phyloP scores from a whole-genome alignment of 2,797 vertebrate species.

The Hydrocynus forskahlii region DNA sequence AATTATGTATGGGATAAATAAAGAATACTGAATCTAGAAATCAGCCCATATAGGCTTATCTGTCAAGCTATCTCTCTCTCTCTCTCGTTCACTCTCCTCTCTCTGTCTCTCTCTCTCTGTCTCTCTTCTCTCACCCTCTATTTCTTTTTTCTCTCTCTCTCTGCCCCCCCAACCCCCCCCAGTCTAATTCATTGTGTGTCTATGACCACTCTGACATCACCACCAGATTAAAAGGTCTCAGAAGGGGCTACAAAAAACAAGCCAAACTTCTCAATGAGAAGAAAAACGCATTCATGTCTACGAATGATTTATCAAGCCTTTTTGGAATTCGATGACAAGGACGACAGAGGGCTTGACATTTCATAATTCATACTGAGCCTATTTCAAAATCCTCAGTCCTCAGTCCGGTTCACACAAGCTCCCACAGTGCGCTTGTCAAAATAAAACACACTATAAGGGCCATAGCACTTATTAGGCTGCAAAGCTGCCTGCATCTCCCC shows the following conservation, averaged over 20 bases:
- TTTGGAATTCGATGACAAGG: background rate
- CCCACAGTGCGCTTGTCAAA: background rate
- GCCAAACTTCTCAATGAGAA: background rate
- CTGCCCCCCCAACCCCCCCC: too few species aligned
- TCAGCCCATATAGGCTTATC: background rate
- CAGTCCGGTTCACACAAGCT: constrained; percentile 16
- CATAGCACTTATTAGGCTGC: background rate
- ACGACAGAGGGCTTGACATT: constrained; percentile 12
- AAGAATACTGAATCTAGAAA: too few species aligned
- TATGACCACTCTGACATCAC: background rate
- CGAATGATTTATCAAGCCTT: background rate
- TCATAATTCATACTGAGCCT: constrained; percentile 7
- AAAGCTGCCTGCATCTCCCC: background rate
- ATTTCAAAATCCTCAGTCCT: constrained; percentile 27
- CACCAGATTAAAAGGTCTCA: background rate
- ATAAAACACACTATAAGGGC: background rate
- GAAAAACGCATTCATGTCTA: background rate
- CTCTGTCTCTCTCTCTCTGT: background rate
- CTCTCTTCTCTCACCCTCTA: too few species aligned
- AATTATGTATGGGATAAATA: too few species aligned
- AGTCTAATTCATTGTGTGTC: background rate
- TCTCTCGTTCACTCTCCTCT: background rate
- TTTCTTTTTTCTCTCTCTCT: background rate
- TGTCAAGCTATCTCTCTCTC: background rate
- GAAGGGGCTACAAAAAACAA: background rate